A percentile compares a stretch with the other conserved stretches of the same genome.
Conservation (phyloP, 1,140 invertebrate species). For the Dendroctonus valens region DNA sequence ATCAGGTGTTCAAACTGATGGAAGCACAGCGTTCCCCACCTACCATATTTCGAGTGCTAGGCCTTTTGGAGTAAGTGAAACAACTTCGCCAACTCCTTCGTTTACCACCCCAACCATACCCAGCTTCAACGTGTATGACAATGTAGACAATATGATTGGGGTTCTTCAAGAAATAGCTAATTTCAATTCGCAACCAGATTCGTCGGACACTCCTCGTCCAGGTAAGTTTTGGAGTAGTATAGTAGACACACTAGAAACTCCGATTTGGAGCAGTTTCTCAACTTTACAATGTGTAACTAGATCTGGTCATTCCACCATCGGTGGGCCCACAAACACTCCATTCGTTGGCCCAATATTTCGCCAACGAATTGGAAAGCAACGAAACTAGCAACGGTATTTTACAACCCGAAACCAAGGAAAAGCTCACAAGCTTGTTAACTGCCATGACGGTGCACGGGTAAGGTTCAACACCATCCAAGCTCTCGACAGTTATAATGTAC, state of each 20-base stretch:
- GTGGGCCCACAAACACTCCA: conserved; percentile 73
- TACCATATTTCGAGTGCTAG: conserved; percentile 46
- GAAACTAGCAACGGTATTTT: conserved; percentile 49
- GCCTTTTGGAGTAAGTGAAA: conserved; percentile 38
- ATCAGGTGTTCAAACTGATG: neutral
- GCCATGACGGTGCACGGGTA: conserved; percentile 61
- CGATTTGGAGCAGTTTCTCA: too few relatives aligned
- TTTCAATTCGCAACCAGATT: conserved; percentile 27
- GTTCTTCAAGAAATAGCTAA: conserved; percentile 42
- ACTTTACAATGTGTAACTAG: neutral
- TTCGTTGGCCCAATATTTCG: conserved; percentile 74
- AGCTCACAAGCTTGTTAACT: conserved; percentile 54
- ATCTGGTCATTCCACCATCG: conserved; percentile 65
- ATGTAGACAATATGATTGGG: conserved; percentile 45
- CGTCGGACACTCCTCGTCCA: conserved; percentile 46
- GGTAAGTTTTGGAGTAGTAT: conserved; percentile 38
- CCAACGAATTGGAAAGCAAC: conserved; percentile 64
- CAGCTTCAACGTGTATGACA: conserved; percentile 35
- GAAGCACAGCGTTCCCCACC: conserved; percentile 21
- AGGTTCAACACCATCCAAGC: neutral
- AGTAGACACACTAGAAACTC: too few relatives aligned
- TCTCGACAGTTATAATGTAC: neutral
- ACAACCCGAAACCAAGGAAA: conserved; percentile 41
- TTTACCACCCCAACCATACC: conserved; percentile 29
- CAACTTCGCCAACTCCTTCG: conserved; percentile 24